These are phyloP conservation scores for Anthopleura xanthogrammica DNA, from an alignment of 92 coral and sea anemone genomes.

Conservation along the genomic window DNA sequence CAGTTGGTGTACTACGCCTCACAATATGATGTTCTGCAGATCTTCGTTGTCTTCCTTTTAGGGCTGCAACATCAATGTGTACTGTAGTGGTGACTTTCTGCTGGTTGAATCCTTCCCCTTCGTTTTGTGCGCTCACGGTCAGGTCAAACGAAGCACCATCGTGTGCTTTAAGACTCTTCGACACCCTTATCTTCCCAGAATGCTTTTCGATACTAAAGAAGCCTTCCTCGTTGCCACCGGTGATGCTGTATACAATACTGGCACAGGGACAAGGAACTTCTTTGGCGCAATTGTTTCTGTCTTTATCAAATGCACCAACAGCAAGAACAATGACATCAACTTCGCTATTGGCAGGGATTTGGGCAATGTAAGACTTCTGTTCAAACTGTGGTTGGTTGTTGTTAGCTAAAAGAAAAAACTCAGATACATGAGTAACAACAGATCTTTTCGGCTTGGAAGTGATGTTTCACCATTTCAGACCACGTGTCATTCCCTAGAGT, in stretches of 20 bases:
- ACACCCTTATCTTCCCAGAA: slow-evolving; percentile 43
- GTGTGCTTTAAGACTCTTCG: slow-evolving; percentile 22
- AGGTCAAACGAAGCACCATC: slow-evolving; percentile 24
- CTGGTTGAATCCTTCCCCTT: slow-evolving; percentile 22
- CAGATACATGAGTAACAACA: too few species aligned
- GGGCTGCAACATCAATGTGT: slow-evolving; percentile 14
- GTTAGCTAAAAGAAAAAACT: slow-evolving; percentile 36
- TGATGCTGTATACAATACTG: slow-evolving; percentile 51
- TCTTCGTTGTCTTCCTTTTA: slow-evolving; percentile 31
- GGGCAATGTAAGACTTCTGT: slow-evolving; percentile 41
- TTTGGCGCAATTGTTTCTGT: slow-evolving; percentile 40
- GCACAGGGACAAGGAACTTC: slow-evolving; percentile 46
- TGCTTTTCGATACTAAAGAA: slow-evolving; percentile 42
- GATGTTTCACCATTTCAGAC: too few species aligned
- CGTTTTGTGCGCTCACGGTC: slow-evolving; percentile 36
- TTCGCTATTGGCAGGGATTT: slow-evolving; percentile 35
- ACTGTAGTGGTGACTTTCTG: slow-evolving; percentile 7
- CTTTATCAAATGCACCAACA: slow-evolving; percentile 55
- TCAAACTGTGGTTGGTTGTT: slow-evolving; percentile 51
- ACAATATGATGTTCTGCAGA: slow-evolving; percentile 45
- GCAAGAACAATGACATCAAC: slow-evolving; percentile 46
- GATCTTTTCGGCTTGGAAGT: too few species aligned
- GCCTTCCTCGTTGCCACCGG: slow-evolving; percentile 50
- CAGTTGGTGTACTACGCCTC: slow-evolving; percentile 31
- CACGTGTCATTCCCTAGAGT: too few species aligned